These are phyloP conservation scores for Tapera naevia DNA, from an alignment of 2,797 vertebrate genomes.

Conservation along the genomic window DNA sequence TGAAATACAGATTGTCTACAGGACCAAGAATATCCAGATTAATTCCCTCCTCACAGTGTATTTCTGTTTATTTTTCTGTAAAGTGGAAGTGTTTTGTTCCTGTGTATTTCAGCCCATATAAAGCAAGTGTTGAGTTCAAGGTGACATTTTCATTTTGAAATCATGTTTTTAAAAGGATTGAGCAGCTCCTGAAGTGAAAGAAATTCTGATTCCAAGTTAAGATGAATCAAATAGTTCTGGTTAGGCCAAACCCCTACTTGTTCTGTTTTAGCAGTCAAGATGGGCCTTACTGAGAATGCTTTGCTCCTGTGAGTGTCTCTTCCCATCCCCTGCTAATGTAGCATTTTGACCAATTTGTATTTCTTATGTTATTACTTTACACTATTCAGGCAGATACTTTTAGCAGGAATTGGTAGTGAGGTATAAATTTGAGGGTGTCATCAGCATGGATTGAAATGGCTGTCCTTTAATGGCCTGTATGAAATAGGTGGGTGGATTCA, in stretches of 20 bases:
- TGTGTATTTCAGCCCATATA: neutral
- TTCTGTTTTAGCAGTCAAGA: neutral
- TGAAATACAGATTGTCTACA: neutral
- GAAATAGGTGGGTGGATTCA: neutral
- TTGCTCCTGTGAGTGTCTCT: neutral
- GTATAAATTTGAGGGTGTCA: neutral
- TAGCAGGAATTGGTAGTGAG: neutral
- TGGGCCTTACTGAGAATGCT: neutral
- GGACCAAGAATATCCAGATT: neutral
- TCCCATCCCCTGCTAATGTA: neutral
- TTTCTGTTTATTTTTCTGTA: neutral
- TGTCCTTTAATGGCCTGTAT: neutral
- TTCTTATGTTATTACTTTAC: neutral
- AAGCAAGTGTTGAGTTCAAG: neutral
- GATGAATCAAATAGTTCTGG: neutral
- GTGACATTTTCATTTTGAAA: neutral
- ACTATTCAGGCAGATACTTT: neutral
- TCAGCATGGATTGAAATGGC: neutral
- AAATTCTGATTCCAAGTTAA: neutral
- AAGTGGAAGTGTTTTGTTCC: neutral
- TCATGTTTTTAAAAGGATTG: neutral
- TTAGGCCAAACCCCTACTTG: neutral
- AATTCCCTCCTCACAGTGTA: neutral
- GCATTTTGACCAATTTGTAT: neutral
- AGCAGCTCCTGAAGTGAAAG: neutral